Evolutionary conservation across 2,888 invertebrate species (phyloP), one percentile per base, ranked within the genome.

Genomic region (Steinernema carpocapsae): DNA sequence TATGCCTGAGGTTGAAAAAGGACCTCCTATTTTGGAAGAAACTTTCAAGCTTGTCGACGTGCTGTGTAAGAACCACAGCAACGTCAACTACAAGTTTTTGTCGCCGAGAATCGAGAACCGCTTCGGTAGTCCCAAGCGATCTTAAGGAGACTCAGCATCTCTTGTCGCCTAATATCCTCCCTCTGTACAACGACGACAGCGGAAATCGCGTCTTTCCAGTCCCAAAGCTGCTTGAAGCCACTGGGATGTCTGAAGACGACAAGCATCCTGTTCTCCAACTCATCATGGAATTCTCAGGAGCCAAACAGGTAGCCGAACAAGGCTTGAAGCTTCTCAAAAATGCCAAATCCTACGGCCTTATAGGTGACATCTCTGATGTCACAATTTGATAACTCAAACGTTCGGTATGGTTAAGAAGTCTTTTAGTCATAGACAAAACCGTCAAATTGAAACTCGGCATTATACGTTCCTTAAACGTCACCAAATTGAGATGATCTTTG

Each of bases 281-380:
- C 22, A 75, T 83, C n/a, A 81, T 83, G 81, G 82, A 83, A 72
- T 76, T 78, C 6, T 79, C 81, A 24, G 81, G 81, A 29, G 76
- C 76, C 26, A 22, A 81, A 59, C 74, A 77, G 24, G 80, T 82
- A 7, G 83, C 83, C 14, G 80, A 83, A 45, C 82, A 81, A 46
- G 81, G 82, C 0, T 72, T 82, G 59, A 77, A 77, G 43, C 78
- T 75, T 10, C 45, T 79, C 32, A 51, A 73, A 45, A 75, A 73
- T 17, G 59, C 75, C 22, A 32, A 70, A 29, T 10, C 48, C 10
- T 19, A 29, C 32, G 81, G 80, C 24, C 42, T 83, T 10, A 79
- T 77, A 45, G 77, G 75, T 46, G 83, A 83, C 64, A 51, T 82
- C 17, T 71, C 77, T 17, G 80, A 79, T 56, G 77, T 82, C 72